Evolutionary conservation across 2,113 vertebrate species (phyloP), one percentile per base, ranked within the genome.

Genomic region (Corapipo altera): DNA sequence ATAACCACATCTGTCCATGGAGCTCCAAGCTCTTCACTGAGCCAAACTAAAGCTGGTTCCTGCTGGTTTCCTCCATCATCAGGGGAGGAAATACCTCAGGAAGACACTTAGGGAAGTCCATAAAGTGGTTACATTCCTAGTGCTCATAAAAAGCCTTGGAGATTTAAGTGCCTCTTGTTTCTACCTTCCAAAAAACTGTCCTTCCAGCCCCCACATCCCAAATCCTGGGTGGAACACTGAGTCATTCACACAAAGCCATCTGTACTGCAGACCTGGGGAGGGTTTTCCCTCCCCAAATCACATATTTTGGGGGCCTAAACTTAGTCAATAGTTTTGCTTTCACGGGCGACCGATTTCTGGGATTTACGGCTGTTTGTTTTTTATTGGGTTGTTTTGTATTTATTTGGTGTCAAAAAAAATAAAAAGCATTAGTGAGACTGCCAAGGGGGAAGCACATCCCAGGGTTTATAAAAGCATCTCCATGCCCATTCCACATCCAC

Each of bases 81-180:
- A 14, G n/a, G 2, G 74, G 32, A 73, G 74, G 61, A 51, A 32
- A 15, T 27, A 8, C 39, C 88, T 79, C 58, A 26, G 78, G 85
- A 52, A 46, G 46, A 24, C 12, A 3, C 46, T 64, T 88, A 5
- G 33, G 22, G 7, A 87, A 57, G 35, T 15, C 18, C 26, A 5
- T 37, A 6, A 70, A 77, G 64, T 8, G 71, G 59, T 74, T 85
- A 19, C 83, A 55, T 27, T 48, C 77, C 30, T 17, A 8, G 33
- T 33, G 35, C 39, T 92, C n/a, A 4, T 21, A 32, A 65, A 78
- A 75, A 88, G 61, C 22, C 39, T 52, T 37, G 0, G 15, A 39
- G 65, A 84, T 91, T 74, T 18, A 95, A 95, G 92, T 97, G 94
- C 96, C 95, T 97, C 81, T 82, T 64, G 48, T 94, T 89, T 64